These are phyloP conservation scores for Sclerurus mexicanus DNA, from an alignment of 2,113 vertebrate species.

Conservation along the genomic window DNA sequence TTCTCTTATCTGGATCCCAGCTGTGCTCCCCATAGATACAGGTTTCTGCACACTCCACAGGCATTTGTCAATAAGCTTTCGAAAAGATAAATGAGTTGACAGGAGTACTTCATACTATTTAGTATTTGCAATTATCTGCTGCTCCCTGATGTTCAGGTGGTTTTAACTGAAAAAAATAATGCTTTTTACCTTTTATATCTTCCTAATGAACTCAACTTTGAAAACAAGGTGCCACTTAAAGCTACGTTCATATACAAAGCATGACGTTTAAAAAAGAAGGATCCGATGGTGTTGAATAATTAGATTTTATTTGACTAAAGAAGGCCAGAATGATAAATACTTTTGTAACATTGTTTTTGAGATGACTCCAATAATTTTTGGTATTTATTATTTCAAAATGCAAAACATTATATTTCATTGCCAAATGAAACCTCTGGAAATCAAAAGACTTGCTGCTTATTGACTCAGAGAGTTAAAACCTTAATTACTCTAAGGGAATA, in stretches of 20 bases:
- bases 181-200: neutral
- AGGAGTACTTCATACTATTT: slow-evolving; percentile 7
- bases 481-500: neutral
- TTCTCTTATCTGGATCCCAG: neutral
- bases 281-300: neutral
- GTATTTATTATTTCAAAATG: slow-evolving; percentile 7
- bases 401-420: neutral
- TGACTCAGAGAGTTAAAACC: neutral
- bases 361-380: neutral
- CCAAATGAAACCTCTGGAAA: neutral
- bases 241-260: neutral
- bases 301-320: neutral
- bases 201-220: neutral
- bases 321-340: neutral
- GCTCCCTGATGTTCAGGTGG: neutral
- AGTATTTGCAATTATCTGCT: slow-evolving; percentile 10
- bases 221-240: neutral
- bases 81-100: slow-evolving; percentile 19
- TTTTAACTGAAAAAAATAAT: neutral
- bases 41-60: slow-evolving; percentile 33
- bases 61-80: slow-evolving; percentile 26
- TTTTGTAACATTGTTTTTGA: neutral
- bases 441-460: neutral
- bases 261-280: neutral
- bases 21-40: neutral